Evolutionary conservation across 2,797 vertebrate genomes (phyloP), one percentile per base, ranked within the genome.

Genomic region (Triplophysa bombifrons): DNA sequence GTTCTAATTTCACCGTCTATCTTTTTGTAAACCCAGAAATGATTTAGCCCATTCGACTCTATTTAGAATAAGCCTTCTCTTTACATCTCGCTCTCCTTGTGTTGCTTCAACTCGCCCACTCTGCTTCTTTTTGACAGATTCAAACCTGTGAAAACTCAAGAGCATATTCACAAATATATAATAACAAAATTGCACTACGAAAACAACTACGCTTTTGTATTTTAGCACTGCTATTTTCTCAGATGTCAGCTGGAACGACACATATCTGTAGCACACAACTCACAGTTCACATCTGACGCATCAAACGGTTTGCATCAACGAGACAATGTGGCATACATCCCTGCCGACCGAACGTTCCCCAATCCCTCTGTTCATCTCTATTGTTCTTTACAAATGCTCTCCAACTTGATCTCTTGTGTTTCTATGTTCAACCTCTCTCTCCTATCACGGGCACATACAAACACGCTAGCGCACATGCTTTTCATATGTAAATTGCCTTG

Each of bases 401-500:
- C 58, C 76, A 75, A 78, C 67, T 80, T 78, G 79, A 75, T 84
- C 76, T 83, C 81, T 48, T 63, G 70, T 72, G 82, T 89, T 86
- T 86, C 84, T 83, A 19, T 80, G 83, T 86, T 79, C 76, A 78
- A 84, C 22, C 69, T 67, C 72, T 74, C 14, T 25, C 51, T 55
- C 16, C 58, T 34, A 66, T 60, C 63, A 41, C 71, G 17, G 38
- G n/a, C 78, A 63, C 55, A 73, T 30, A 74, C 79, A 82, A 72
- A 81, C 70, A 74, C 72, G 25, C 78, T 56, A 30, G 20, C 66
- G 74, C 58, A 46, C 74, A 74, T 58, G 20, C 81, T 76, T 85
- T 88, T 88, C 85, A 88, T 87, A 85, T 88, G 86, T 81, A 84
- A 86, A 86, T 87, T 72, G 74, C 60, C 64, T 55, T 50, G 75